Conservation (phyloP, 2,797 vertebrate genomes). For the Rousettus madagascariensis region DNA sequence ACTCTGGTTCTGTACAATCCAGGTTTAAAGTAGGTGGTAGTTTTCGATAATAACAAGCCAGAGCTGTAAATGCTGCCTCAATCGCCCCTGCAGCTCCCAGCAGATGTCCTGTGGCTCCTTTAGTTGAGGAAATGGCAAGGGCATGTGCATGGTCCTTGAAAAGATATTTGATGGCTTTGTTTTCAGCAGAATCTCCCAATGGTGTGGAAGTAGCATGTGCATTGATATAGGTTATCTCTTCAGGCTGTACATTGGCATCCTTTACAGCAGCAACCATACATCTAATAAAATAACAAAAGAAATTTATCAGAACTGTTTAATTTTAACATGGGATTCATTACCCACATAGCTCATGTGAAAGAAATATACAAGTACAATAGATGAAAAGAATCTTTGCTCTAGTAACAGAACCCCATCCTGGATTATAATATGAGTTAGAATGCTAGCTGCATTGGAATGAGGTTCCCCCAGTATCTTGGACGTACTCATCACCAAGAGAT, state of each 20-base stretch:
- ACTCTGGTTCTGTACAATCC: constrained; percentile 91
- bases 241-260: constrained; percentile 86
- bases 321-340: neutral
- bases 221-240: constrained; percentile 93
- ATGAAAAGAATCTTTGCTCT: neutral
- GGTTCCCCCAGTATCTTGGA: neutral
- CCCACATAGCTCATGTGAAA: neutral
- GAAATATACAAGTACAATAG: neutral
- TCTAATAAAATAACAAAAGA: constrained; percentile 80
- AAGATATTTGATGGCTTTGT: constrained; percentile 93
- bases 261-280: constrained; percentile 95
- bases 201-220: constrained; percentile 98
- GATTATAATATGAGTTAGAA: neutral
- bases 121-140: constrained; percentile 94
- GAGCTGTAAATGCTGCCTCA: constrained; percentile 93
- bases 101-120: constrained; percentile 96
- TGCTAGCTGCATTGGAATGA: neutral
- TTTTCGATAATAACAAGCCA: constrained; percentile 91
- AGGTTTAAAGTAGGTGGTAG: constrained; percentile 97
- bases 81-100: constrained; percentile 95
- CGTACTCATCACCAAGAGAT: neutral
- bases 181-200: constrained; percentile 96
- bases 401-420: neutral
- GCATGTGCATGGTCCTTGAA: constrained; percentile 84
- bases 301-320: constrained; percentile 3